Evolutionary conservation across 1,140 invertebrate genomes (phyloP).

Genomic region (Bactericera cockerelli): DNA sequence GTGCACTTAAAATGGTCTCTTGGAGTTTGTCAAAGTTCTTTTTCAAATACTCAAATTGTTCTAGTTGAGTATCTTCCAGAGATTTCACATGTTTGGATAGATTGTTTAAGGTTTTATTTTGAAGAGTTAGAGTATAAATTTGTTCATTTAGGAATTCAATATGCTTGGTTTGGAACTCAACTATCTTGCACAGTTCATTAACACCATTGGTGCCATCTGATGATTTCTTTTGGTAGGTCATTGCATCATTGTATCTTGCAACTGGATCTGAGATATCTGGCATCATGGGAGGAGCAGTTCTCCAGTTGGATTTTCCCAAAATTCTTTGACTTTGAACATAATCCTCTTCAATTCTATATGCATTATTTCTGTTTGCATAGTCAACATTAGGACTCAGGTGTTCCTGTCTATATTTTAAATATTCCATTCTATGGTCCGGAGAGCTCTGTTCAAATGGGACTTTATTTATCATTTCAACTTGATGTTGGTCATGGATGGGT

Average conservation of each 20-base stretch:
- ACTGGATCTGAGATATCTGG: background rate
- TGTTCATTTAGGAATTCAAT: constrained; percentile 5
- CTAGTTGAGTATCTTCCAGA: background rate
- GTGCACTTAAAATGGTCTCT: background rate
- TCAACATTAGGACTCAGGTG: no score
- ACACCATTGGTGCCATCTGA: background rate
- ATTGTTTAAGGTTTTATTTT: background rate
- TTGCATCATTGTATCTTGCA: background rate
- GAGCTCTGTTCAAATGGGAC: no score
- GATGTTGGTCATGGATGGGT: no score
- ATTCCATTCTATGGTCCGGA: no score
- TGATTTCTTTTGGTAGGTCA: background rate
- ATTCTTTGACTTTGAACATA: no score
- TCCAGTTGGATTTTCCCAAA: background rate
- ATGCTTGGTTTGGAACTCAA: constrained; percentile 1
- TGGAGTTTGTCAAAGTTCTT: background rate
- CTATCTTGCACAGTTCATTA: background rate
- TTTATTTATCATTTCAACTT: no score
- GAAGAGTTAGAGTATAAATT: background rate
- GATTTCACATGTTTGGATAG: background rate
- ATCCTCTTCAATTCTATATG: no score
- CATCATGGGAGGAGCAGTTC: background rate
- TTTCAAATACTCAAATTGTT: background rate
- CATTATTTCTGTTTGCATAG: no score
- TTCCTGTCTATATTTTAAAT: no score